phyloP scores from a whole-genome alignment of 2,113 vertebrate species.

The Corvus hawaiiensis region DNA sequence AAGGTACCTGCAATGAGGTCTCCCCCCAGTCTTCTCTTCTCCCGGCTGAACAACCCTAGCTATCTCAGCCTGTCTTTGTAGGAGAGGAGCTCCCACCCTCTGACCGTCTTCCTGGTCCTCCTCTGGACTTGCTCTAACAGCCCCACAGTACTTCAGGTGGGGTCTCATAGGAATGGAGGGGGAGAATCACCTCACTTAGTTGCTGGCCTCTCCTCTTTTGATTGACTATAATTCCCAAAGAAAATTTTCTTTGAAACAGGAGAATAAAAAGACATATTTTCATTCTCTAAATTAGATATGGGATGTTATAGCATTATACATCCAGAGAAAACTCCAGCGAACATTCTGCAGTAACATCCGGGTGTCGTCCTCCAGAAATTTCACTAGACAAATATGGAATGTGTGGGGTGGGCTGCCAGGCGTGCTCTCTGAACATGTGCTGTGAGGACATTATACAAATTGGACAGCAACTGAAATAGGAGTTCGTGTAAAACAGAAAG shows the following conservation, averaged over 20 bases:
- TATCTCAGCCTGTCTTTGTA: neutral
- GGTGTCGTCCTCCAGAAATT: neutral
- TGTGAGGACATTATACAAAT: neutral
- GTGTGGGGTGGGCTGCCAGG: neutral
- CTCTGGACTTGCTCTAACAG: neutral
- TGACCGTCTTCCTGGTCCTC: neutral
- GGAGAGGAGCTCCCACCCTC: neutral
- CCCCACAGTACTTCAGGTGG: neutral
- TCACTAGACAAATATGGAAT: neutral
- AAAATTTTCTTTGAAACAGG: neutral
- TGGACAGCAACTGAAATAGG: neutral
- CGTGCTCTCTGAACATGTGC: fast-evolving
- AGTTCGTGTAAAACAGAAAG: neutral
- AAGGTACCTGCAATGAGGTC: neutral
- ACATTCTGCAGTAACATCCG: neutral
- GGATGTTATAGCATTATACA: neutral
- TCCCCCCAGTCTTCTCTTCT: neutral
- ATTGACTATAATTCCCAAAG: neutral
- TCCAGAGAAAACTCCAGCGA: neutral
- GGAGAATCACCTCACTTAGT: neutral
- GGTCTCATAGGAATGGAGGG: neutral
- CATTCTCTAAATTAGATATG: neutral
- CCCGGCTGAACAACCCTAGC: neutral
- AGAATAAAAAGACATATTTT: neutral
- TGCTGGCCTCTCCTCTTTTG: neutral